Percentiles rank a stretch among this genome's conserved stretches.
Evolutionary conservation across 1,140 invertebrate genomes (phyloP).

Genomic region (Metaphire vulgaris): DNA sequence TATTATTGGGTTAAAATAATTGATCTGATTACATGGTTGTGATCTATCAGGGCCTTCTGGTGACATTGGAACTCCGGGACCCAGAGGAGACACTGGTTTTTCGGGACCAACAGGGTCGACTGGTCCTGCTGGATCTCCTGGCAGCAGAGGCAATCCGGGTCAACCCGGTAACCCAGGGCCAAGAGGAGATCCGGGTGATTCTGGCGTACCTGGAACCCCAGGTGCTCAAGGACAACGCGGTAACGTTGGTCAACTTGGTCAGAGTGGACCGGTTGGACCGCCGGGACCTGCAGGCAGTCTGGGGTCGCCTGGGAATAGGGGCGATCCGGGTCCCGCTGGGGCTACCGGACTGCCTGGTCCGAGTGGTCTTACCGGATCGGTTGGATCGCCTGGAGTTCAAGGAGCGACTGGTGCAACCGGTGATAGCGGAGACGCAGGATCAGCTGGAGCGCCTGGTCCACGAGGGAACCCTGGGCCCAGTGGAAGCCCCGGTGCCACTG

Average conservation of each 20-base stretch:
- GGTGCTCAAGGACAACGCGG: neutral
- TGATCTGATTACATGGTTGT: no score
- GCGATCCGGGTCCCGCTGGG: neutral
- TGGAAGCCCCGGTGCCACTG: conserved; percentile 18
- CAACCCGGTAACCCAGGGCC: conserved; percentile 38
- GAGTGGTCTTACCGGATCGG: neutral
- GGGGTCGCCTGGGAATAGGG: neutral
- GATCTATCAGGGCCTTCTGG: neutral
- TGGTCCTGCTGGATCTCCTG: conserved; percentile 13
- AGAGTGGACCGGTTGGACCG: neutral
- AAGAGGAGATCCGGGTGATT: conserved; percentile 46
- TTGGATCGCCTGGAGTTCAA: neutral
- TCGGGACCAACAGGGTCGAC: conserved; percentile 25
- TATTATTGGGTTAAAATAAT: no score
- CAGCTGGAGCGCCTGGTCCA: conserved; percentile 17
- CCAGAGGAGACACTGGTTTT: conserved; percentile 24
- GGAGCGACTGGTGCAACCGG: neutral
- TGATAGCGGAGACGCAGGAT: conserved; percentile 5
- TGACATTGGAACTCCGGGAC: neutral
- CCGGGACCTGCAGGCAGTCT: neutral
- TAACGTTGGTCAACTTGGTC: neutral
- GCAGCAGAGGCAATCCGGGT: conserved; percentile 11
- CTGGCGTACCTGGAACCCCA: neutral
- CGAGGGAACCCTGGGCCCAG: conserved; percentile 14
- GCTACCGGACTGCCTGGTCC: neutral